Conservation (phyloP, 2,113 vertebrate genomes). For the Burhinus oedicnemus region DNA sequence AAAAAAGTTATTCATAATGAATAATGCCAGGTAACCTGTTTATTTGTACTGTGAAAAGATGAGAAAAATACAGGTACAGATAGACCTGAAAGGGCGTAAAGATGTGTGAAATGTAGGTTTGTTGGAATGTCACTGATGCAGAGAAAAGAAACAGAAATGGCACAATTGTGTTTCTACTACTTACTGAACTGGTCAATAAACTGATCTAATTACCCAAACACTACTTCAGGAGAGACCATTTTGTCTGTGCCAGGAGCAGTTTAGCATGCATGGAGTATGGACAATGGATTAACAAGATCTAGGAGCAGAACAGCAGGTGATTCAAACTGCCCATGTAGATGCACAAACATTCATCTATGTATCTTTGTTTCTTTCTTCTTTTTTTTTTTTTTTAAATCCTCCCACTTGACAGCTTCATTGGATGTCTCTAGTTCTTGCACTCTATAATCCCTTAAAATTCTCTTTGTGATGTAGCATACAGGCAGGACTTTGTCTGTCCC, state of each 20-base stretch:
- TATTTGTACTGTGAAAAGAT: background rate
- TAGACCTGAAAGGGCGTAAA: background rate
- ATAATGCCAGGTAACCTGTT: background rate
- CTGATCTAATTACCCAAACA: background rate
- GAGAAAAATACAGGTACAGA: background rate
- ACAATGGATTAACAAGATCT: background rate
- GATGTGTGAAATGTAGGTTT: background rate
- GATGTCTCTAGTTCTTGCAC: background rate
- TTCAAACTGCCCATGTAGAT: background rate
- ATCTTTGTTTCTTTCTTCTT: too few species aligned
- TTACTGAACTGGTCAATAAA: background rate
- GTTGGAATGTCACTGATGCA: background rate
- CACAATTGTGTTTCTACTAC: background rate
- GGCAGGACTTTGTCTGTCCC: background rate
- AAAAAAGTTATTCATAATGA: background rate
- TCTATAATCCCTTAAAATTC: background rate
- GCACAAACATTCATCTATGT: background rate
- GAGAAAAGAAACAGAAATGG: background rate
- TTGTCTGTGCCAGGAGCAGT: background rate
- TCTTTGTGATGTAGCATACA: background rate
- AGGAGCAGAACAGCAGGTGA: background rate
- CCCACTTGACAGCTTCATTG: background rate
- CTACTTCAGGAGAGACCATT: background rate
- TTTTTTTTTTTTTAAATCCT: background rate
- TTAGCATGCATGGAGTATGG: fast-evolving